Evolutionary conservation across 1,140 invertebrate genomes (phyloP), one percentile per base, ranked within the genome.

Genomic region (Lepidurus arcticus): DNA sequence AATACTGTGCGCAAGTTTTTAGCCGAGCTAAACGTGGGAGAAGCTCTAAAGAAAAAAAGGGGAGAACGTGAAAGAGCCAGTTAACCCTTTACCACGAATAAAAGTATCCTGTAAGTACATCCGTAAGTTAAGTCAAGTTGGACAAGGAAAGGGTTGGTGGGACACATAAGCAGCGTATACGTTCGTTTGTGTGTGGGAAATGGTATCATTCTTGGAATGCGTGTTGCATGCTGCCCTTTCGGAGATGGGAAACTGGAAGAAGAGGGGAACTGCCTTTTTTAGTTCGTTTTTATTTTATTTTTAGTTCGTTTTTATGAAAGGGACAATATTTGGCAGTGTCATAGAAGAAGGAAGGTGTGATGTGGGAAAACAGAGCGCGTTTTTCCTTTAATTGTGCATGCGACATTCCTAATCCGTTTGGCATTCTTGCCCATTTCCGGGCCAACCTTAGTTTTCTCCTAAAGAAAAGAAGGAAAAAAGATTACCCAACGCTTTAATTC

Each of bases 391-490:
- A 65, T 65, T 65, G 53, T 65, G 34, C 53, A 65, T 65, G 53
- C 53, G 53, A 65, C 53, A 65, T 65, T 65, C 53, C 53, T 65
- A 65, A 65, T 65, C 53, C 53, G 53, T 65, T 65, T 9, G 53
- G 53, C 53, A 65, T 65, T 65, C 53, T 65, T 65, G 53, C 16
- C 21, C 53, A 65, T 65, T 65, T 65, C 53, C 53, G 53, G 47
- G 53, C 53, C 1, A 34, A 65, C 53, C 53, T 65, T 65, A 65
- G 21, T 13, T 65, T 65, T 65, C 21, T 21, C 21, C 53, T 47
- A 47, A 47, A 47, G 45, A 47, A 47, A 47, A 65, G 21, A 47
- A 47, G 21, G 21, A 65, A 65, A 65, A 65, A 3, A n/a, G 53
- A 65, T 7, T 65, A 65, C 53, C 5, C 53, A 21, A 65, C 53